Evolutionary conservation across 2,888 invertebrate species (phyloP).

Genomic region (Ptychoptera albimana): DNA sequence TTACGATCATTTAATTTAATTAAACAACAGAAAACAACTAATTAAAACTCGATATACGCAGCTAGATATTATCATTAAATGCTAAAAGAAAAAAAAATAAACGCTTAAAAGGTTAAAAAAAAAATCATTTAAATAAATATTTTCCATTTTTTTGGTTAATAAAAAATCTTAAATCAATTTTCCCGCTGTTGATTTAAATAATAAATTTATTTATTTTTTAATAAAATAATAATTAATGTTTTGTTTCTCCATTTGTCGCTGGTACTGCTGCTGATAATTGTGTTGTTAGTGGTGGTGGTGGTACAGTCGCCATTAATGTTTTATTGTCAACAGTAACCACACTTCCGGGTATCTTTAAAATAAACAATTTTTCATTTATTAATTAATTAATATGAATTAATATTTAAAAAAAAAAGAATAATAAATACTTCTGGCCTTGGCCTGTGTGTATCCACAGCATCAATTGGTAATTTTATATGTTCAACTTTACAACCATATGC

Average conservation of each 20-base stretch:
- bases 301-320: not conserved
- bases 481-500: constrained; percentile 98
- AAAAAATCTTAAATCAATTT: no score
- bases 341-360: not conserved
- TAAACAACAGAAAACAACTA: no score
- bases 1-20: no score
- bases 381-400: not conserved
- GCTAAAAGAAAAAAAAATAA: not conserved
- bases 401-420: not conserved
- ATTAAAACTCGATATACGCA: no score
- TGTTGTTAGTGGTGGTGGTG: no score
- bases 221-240: no score
- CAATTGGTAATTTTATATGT: constrained; percentile 77
- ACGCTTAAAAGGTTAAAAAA: not conserved
- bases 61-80: not conserved
- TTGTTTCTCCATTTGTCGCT: no score
- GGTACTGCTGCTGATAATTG: no score
- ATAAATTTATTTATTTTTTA: no score
- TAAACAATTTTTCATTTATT: not conserved
- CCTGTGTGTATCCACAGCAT: constrained; percentile 93
- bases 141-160: no score
- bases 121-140: no score
- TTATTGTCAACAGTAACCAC: not conserved
- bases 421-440: constrained; percentile 65
- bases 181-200: no score